Evolutionary conservation across 2,888 invertebrate genomes (phyloP), one percentile per base, ranked within the genome.

Genomic region (Melipona beecheii): DNA sequence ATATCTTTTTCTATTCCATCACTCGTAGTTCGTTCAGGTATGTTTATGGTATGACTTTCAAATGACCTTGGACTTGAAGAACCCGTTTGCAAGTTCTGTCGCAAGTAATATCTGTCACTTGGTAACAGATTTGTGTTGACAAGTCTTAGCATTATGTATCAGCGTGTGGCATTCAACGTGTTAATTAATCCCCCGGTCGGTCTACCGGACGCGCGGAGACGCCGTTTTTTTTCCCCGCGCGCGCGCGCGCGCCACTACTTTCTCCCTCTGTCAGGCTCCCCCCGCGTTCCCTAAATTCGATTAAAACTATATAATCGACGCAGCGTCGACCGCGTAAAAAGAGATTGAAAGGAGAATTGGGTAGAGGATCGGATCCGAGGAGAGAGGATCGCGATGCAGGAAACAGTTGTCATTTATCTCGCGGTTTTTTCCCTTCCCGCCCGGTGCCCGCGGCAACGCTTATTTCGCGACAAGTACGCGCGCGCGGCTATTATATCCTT

Each of bases 151-250:
- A 43, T 1, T 9, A 85, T 80, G 79, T 83, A 83, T 74, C 65
- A 64, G 50, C 76, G 84, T 54, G 64, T n/a, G 79, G 78, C 85
- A 43, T 43, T 43, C 43, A 43, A 72, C 90, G 70, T 91, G 43
- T 91, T 90, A 90, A 90, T 90, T 90, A 91, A 90, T 91, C 85
- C 83, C 36, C 78, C 69, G 83, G 74, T 82, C 76, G 78, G 76
- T 83, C 62, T 68, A 65, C 86, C 78, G 65, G 75, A 74, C 84
- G 78, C 83, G 78, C 65, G 79, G 81, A 78, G 87, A 78, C 83
- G 78, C 77, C 81, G 79, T 77, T 83, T 75, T 73, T 79, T 83
- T 74, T 78, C 75, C 65, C 50, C 64, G 4, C 31, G 31, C 21
- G 11, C 73, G n/a, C n/a, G n/a, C n/a, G 49, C 54, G 69, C 75